Evolutionary conservation across 2,113 vertebrate genomes (phyloP).

Genomic region (Pelecanoides urinatrix): DNA sequence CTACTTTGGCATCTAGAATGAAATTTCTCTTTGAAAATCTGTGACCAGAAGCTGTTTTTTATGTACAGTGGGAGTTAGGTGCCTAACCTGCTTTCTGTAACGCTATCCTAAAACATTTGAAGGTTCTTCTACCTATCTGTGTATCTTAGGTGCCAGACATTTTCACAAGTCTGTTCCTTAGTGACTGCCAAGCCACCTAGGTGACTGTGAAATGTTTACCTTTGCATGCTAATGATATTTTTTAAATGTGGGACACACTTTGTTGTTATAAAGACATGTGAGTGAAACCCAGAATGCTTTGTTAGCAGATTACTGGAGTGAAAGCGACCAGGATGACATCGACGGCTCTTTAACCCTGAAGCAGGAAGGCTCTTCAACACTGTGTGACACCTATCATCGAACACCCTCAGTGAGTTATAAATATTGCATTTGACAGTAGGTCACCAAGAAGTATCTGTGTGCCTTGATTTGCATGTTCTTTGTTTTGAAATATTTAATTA

Average conservation of each 20-base stretch:
- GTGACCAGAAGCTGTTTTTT: background rate
- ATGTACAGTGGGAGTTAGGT: background rate
- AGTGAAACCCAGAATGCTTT: background rate
- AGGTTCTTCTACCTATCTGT: background rate
- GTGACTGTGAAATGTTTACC: background rate
- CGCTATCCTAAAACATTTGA: background rate
- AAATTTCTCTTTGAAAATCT: background rate
- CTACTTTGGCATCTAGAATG: background rate
- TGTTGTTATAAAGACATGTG: background rate
- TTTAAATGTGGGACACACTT: background rate
- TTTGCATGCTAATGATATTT: background rate
- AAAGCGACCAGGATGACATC: constrained; percentile 90
- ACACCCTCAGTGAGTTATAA: constrained; percentile 83
- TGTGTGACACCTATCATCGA: constrained; percentile 84
- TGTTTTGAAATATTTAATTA: background rate
- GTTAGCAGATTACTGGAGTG: constrained; percentile 91
- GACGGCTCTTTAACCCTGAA: constrained; percentile 89
- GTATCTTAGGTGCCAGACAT: background rate
- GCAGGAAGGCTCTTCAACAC: constrained; percentile 82
- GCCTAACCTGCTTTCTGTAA: background rate
- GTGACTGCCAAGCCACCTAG: background rate
- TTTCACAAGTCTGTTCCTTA: background rate
- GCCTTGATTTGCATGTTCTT: background rate
- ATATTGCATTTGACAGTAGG: background rate
- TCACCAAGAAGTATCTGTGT: background rate